Conservation (phyloP, 2,797 vertebrate species). For the Spheniscus humboldti region DNA sequence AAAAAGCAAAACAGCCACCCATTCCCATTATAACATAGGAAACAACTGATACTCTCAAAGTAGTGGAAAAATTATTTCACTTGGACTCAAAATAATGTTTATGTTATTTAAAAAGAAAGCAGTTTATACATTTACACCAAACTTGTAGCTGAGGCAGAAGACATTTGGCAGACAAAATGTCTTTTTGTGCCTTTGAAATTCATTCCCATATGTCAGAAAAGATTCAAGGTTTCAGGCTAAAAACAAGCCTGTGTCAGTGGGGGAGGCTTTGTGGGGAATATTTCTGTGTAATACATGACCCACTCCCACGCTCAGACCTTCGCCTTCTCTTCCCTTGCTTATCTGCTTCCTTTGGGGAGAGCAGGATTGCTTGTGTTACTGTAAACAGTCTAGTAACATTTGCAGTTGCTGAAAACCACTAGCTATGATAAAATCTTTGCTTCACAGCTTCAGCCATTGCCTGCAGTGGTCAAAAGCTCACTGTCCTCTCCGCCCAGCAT, state of each 20-base stretch:
- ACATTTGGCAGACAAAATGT: constrained; percentile 64
- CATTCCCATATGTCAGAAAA: constrained; percentile 62
- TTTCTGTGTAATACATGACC: not conserved
- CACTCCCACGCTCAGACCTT: not conserved
- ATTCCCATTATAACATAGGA: not conserved
- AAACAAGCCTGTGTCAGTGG: not conserved
- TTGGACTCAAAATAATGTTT: constrained; percentile 64
- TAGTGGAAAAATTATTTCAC: constrained; percentile 36
- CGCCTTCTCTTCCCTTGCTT: not conserved
- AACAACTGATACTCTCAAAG: not conserved
- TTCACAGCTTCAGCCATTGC: not conserved
- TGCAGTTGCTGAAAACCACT: not conserved
- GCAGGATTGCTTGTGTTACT: not conserved
- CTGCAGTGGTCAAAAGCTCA: not conserved
- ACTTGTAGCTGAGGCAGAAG: constrained; percentile 59
- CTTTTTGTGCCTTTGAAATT: constrained; percentile 64
- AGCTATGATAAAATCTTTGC: not conserved
- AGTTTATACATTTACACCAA: constrained; percentile 64
- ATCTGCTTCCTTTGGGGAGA: not conserved
- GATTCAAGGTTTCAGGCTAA: constrained; percentile 38
- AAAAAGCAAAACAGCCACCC: not conserved
- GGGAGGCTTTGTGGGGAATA: not conserved
- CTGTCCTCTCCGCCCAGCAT: not conserved
- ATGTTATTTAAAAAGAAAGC: constrained; percentile 64
- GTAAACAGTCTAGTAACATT: not conserved